Percentiles rank a stretch among this genome's conserved stretches.
Conservation (phyloP, 2,113 vertebrate species). For the Salvelinus fontinalis region DNA sequence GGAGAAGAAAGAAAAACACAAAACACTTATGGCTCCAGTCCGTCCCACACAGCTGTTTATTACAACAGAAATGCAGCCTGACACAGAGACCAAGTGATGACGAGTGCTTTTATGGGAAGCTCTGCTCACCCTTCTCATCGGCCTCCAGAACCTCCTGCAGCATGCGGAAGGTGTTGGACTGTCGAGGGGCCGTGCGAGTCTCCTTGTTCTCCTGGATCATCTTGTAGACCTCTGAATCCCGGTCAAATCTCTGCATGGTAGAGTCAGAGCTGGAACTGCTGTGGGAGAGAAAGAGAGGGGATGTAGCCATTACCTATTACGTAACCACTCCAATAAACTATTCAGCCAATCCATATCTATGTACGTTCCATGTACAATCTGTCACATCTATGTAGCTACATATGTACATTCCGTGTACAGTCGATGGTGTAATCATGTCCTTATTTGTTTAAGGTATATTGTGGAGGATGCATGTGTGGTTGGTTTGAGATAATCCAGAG, state of each 20-base stretch:
- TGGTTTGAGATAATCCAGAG: conserved; percentile 24
- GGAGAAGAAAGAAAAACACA: too few relatives aligned
- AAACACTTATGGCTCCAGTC: conserved; percentile 23
- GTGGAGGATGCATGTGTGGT: not conserved
- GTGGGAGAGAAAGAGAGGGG: conserved; percentile 5
- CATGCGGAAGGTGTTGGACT: conserved; percentile 91
- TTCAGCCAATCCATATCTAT: not conserved
- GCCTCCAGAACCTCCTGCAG: conserved; percentile 91
- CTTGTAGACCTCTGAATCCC: conserved; percentile 92
- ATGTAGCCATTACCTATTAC: not conserved
- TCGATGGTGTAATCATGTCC: not conserved
- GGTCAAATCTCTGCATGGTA: conserved; percentile 79
- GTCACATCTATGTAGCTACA: not conserved
- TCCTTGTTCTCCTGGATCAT: conserved; percentile 96
- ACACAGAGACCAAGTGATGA: conserved; percentile 25
- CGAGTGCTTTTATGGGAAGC: not conserved
- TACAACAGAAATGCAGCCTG: not conserved
- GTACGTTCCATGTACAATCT: not conserved
- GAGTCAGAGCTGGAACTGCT: conserved; percentile 74
- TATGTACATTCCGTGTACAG: not conserved
- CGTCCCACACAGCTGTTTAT: not conserved
- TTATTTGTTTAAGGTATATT: not conserved
- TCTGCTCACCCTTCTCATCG: conserved; percentile 80
- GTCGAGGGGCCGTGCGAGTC: conserved; percentile 80
- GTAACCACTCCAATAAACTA: too few relatives aligned